These are phyloP conservation scores for Fragum whitleyi DNA, from an alignment of 2,888 invertebrate species.

Conservation along the genomic window DNA sequence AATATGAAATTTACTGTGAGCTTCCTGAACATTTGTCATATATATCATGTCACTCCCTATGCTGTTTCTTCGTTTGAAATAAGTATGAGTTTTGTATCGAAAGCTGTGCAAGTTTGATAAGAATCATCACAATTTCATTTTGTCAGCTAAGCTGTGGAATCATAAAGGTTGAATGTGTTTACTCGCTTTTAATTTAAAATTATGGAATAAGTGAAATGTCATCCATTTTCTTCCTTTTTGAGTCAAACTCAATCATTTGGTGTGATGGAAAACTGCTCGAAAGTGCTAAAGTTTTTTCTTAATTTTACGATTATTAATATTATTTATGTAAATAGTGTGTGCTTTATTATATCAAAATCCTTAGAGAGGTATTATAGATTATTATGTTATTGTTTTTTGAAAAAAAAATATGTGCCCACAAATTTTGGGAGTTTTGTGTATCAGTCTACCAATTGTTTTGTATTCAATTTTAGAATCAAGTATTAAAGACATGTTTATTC, in stretches of 20 bases:
- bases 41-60: no score
- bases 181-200: neutral
- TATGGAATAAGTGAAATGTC: neutral
- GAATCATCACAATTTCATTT: neutral
- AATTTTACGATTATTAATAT: neutral
- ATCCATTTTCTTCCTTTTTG: constrained; percentile 12
- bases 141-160: constrained; percentile 1
- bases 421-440: no score
- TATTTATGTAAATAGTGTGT: neutral
- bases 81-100: neutral
- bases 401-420: no score
- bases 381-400: neutral
- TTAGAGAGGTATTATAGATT: neutral
- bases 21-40: no score
- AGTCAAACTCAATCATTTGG: constrained; percentile 25
- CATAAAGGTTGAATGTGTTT: neutral
- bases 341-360: constrained; percentile 1
- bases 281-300: constrained; percentile 1
- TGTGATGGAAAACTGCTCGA: constrained; percentile 19
- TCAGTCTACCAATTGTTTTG: no score
- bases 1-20: no score
- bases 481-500: no score
- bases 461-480: no score
- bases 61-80: no score
- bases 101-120: neutral